phyloP scores from a whole-genome alignment of 2,888 invertebrate genomes.

The Molorchus minor region DNA sequence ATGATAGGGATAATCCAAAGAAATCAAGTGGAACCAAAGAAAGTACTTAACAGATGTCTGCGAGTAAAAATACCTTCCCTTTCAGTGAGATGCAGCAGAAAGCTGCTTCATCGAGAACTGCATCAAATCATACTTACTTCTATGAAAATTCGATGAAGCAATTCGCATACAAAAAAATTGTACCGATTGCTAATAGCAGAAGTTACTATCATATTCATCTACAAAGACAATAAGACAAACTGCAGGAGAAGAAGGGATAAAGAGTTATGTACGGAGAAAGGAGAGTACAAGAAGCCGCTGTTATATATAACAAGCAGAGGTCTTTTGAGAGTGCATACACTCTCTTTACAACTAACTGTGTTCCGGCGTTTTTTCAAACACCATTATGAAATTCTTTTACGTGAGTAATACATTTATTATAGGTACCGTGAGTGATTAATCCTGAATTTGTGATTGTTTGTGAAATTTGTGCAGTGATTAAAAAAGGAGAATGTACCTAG shows the following conservation, averaged over 20 bases:
- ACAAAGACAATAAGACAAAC: constrained; percentile 23
- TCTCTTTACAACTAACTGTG: constrained; percentile 44
- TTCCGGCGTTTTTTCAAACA: constrained; percentile 40
- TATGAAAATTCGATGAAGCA: no score
- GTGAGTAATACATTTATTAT: constrained; percentile 51
- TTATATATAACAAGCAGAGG: constrained; percentile 55
- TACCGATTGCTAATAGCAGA: background rate
- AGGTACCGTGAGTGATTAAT: constrained; percentile 27
- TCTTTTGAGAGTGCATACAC: constrained; percentile 47
- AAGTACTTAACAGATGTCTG: no score
- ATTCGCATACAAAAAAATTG: constrained; percentile 8
- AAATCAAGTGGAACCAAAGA: no score
- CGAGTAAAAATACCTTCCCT: no score
- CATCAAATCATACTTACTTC: no score
- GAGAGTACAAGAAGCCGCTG: constrained; percentile 55
- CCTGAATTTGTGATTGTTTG: constrained; percentile 16
- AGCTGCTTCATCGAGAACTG: no score
- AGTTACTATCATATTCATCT: constrained; percentile 13
- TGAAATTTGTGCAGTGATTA: constrained; percentile 27
- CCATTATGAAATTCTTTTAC: constrained; percentile 53
- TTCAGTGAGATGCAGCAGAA: no score
- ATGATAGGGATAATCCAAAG: no score
- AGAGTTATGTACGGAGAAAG: constrained; percentile 55
- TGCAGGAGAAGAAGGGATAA: constrained; percentile 26
- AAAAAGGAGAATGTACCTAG: background rate